A percentile compares a stretch with the other conserved stretches of the same genome.
phyloP scores from a whole-genome alignment of 2,113 vertebrate species.

The Siniperca chuatsi region DNA sequence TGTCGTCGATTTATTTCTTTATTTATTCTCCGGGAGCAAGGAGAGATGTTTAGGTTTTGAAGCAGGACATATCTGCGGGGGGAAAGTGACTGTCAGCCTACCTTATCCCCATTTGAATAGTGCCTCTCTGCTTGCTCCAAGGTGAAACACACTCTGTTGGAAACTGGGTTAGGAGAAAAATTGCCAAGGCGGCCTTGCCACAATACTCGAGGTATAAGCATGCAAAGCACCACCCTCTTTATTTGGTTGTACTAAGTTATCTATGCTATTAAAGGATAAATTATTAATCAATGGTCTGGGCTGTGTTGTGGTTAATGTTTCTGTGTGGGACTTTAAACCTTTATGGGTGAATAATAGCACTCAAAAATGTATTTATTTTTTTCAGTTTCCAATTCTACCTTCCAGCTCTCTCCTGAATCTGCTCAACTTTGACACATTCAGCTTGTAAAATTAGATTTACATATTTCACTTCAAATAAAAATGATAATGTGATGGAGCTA shows the following conservation, averaged over 20 bases:
- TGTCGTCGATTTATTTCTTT: conserved; percentile 79
- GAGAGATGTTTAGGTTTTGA: conserved; percentile 78
- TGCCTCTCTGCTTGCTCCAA: conserved; percentile 71
- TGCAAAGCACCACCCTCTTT: neutral
- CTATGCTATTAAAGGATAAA: conserved; percentile 43
- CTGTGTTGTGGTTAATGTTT: conserved; percentile 20
- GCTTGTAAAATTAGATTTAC: neutral
- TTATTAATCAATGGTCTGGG: conserved; percentile 52
- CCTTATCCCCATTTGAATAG: conserved; percentile 83
- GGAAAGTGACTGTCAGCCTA: conserved; percentile 73
- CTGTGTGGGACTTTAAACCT: conserved; percentile 31
- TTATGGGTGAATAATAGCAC: conserved; percentile 3
- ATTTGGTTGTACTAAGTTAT: conserved; percentile 43
- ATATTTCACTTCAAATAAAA: neutral
- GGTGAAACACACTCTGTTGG: conserved; percentile 73
- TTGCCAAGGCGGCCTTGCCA: conserved; percentile 17
- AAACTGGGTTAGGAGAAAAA: conserved; percentile 77
- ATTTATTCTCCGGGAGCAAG: conserved; percentile 78
- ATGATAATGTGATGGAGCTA: neutral
- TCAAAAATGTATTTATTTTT: neutral
- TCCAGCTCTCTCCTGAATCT: neutral
- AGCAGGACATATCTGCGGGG: conserved; percentile 76
- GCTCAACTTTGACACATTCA: neutral
- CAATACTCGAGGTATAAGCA: conserved; percentile 30
- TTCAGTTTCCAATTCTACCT: neutral